Conservation (phyloP, 2,888 invertebrate genomes). For the Marasmarcha lunaedactyla region DNA sequence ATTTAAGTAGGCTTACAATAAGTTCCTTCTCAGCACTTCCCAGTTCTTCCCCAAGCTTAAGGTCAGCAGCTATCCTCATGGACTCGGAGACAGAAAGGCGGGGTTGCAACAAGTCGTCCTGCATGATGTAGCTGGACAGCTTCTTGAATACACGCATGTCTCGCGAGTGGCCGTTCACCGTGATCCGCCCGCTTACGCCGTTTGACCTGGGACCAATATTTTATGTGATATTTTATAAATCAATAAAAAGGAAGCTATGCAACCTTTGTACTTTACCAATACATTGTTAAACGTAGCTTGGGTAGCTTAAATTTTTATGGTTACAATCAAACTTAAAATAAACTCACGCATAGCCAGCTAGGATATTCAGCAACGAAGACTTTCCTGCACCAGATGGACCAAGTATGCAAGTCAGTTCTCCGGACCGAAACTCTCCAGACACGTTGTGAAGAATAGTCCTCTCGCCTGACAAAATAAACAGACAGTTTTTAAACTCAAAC, state of each 20-base stretch:
- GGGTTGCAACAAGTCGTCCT: slow-evolving; percentile 79
- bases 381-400: slow-evolving; percentile 85
- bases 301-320: too few relatives aligned
- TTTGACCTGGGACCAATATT: slow-evolving; percentile 51
- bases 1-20: slow-evolving; percentile 61
- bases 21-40: slow-evolving; percentile 68
- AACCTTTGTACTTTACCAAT: neutral
- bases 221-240: neutral
- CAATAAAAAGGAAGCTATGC: neutral
- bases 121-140: slow-evolving; percentile 85
- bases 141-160: slow-evolving; percentile 79
- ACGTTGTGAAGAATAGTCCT: slow-evolving; percentile 65
- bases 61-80: slow-evolving; percentile 79
- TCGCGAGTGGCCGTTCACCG: slow-evolving; percentile 76
- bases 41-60: slow-evolving; percentile 76
- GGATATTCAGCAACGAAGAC: slow-evolving; percentile 79
- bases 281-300: too few relatives aligned
- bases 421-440: slow-evolving; percentile 73
- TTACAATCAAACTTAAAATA: neutral
- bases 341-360: slow-evolving; percentile 81
- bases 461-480: slow-evolving; percentile 47
- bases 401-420: slow-evolving; percentile 77
- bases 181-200: slow-evolving; percentile 75
- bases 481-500: too few relatives aligned
- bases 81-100: slow-evolving; percentile 79